Base-by-base conservation (phyloP, 2,113 vertebrate genomes). In the Athene noctua region DNA sequence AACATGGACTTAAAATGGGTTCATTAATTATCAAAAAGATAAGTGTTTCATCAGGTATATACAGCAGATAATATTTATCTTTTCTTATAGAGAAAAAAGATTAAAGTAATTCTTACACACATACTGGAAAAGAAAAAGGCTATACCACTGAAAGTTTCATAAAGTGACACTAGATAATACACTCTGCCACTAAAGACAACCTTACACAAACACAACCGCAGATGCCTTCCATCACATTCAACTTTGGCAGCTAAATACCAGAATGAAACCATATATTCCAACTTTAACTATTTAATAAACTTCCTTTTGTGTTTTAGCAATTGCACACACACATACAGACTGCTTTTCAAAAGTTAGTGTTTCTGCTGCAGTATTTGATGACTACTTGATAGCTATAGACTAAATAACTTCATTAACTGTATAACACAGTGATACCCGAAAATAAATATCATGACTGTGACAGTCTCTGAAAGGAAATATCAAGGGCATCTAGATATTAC, bases 31-130 rank as follows among this genome's bases (percentile, higher is more conserved):
- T 97, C 95, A 97, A 95, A 98, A 95, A 98, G 98, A 98, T 98
- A 98, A 98, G 98, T 95, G 98, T 98, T 98, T 98, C 98, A 98
- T 98, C 98, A 98, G 98, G 97, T 98, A 98, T 98, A 98, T 97
- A 98, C 97, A 98, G 97, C 94, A 98, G 98, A 98, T 98, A 98
- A 96, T 96, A 97, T 98, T 98, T 98, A 98, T 98, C 98, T 98
- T 97, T 97, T 96, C 97, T 98, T 96, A 97, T 97, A 97, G 92
- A 88, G 96, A 92, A 96, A 93, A 96, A 96, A 98, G 98, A 97
- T 98, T 98, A 98, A 98, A 98, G 97, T 98, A 97, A 97, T 98
- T 98, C 97, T 97, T 97, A 92, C 80, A 95, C 88, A 96, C 81
- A 96, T 96, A 95, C 71, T 97, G 94, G 78, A 88, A 96, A 97